Base-by-base conservation (phyloP, 2,797 vertebrate genomes). In the Emys orbicularis region DNA sequence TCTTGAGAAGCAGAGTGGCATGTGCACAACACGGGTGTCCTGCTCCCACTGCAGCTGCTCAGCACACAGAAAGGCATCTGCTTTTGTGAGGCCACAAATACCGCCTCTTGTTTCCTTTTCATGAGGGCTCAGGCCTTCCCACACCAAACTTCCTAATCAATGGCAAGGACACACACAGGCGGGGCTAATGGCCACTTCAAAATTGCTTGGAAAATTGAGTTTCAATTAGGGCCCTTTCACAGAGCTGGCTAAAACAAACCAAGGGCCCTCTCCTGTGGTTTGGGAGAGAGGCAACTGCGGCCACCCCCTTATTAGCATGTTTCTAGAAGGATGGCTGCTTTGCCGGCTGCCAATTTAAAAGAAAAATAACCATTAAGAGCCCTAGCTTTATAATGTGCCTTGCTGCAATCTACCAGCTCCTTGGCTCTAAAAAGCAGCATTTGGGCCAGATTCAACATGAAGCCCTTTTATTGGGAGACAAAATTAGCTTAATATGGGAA, bases 401-500 rank as follows among this genome's bases (percentile, higher is more conserved):
- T 77, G 47, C 81, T 86, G 56, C 81, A 16, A 12, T 37, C 54
- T 83, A 65, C 21, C 2, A 0, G 49, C 50, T 90, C 59, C 83
- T 79, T 81, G 50, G 57, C 61, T 94, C 41, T 76, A 52, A 44
- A 12, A 8, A 50, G 87, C 86, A 94, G 61, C 57, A 84, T 87
- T 29, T 82, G 31, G 87, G 57, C 88, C 84, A 94, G 76, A 44
- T 44, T 85, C 21, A 12, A n/a, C 81, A 8, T 86, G 87, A 92
- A 96, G 61, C 57, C 44, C 91, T 93, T 91, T 72, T 91, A 37
- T 3, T 29, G 80, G 31, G 50, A 88, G 83, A 56, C 49, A 61
- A 74, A 84, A 59, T 95, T 91, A 68, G 1, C 86, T 95, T 94
- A 89, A 96, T 83, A 89, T 83, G 54, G 53, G 52, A 94, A 92